Conservation (phyloP, 2,888 invertebrate species). For the Leptura quadrifasciata region DNA sequence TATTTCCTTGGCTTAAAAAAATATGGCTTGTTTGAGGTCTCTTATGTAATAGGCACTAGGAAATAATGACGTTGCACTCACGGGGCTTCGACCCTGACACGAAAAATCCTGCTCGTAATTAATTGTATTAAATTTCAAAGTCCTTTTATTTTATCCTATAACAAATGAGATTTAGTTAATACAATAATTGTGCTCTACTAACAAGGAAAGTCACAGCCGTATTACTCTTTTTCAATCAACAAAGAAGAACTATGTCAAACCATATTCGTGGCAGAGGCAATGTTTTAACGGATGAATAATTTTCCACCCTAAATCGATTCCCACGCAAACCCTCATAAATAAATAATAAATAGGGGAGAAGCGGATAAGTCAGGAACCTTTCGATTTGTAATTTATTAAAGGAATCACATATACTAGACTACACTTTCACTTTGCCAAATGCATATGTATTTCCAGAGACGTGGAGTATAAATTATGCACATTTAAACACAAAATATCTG, state of each 20-base stretch:
- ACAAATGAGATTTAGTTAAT: not conserved
- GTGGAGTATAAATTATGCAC: not conserved
- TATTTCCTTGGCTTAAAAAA: too few species aligned
- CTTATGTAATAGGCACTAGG: too few species aligned
- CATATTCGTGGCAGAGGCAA: not conserved
- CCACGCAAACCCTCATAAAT: constrained; percentile 37
- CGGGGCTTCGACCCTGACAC: constrained; percentile 2
- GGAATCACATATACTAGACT: constrained; percentile 20
- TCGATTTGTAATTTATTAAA: constrained; percentile 37
- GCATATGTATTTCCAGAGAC: not conserved
- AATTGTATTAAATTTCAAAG: not conserved
- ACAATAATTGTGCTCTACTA: not conserved
- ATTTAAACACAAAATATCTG: not conserved
- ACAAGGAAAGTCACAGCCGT: not conserved
- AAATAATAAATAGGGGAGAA: constrained; percentile 38
- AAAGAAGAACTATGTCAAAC: not conserved
- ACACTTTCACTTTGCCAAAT: constrained; percentile 31
- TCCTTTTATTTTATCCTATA: not conserved
- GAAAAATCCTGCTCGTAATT: not conserved
- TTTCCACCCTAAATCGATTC: constrained; percentile 29
- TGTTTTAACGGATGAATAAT: constrained; percentile 17
- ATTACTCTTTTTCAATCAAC: not conserved
- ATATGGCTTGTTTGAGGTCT: too few species aligned
- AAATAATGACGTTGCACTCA: not conserved
- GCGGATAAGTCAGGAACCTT: constrained; percentile 35